These are phyloP conservation scores for Pseudorhombus dupliciocellatus DNA, from an alignment of 2,113 vertebrate species.

Conservation along the genomic window DNA sequence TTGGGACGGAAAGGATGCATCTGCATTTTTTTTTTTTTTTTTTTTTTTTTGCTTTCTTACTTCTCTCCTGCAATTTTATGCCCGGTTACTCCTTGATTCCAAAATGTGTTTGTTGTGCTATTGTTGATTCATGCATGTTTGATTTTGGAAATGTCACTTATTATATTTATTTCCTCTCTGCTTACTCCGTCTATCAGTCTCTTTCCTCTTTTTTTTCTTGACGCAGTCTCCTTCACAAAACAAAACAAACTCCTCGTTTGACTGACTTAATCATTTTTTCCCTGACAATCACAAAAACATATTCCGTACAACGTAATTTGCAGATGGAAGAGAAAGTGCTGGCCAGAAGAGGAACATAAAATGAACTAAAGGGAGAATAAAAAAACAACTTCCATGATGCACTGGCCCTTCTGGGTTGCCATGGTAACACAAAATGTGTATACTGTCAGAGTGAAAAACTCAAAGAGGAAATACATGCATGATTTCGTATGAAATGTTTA, in stretches of 20 bases:
- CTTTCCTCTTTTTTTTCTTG: conserved; percentile 37
- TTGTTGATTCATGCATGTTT: conserved; percentile 76
- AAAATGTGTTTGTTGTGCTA: conserved; percentile 69
- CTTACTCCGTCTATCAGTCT: conserved; percentile 27
- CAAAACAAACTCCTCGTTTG: conserved; percentile 32
- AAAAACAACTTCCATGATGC: background rate
- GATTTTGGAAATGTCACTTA: conserved; percentile 76
- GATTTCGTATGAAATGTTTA: background rate
- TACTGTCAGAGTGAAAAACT: conserved; percentile 26
- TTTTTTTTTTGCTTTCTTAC: conserved; percentile 37
- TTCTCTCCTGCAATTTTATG: conserved; percentile 67
- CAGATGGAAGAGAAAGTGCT: conserved; percentile 10
- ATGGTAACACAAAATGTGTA: conserved; percentile 59
- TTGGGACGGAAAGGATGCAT: background rate
- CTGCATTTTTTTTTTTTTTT: background rate
- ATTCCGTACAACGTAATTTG: conserved; percentile 16
- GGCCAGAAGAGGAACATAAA: conserved; percentile 8
- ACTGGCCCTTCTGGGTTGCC: conserved; percentile 54
- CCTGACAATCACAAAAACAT: background rate
- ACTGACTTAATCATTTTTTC: conserved; percentile 14
- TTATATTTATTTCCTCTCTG: conserved; percentile 58
- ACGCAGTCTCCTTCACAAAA: conserved; percentile 36
- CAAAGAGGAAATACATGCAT: background rate
- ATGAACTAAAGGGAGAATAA: background rate
- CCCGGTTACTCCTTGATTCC: conserved; percentile 66